Evolutionary conservation across 2,797 vertebrate species (phyloP).

Genomic region (Phaenicophaeus curvirostris): DNA sequence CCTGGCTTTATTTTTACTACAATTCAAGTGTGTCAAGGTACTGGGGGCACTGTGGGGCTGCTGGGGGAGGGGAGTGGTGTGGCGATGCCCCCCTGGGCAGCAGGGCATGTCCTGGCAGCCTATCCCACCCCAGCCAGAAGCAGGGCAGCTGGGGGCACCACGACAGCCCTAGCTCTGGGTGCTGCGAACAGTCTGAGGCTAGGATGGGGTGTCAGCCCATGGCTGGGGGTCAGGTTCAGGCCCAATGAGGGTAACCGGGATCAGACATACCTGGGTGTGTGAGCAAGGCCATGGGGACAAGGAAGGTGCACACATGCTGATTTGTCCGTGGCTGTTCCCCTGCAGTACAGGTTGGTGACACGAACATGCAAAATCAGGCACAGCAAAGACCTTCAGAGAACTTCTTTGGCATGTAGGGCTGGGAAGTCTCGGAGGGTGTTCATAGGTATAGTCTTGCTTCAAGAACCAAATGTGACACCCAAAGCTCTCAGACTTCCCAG

Average conservation of each 20-base stretch:
- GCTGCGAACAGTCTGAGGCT: background rate
- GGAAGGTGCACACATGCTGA: background rate
- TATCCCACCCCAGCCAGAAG: too few species aligned
- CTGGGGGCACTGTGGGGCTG: background rate
- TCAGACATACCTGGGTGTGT: background rate
- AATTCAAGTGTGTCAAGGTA: background rate
- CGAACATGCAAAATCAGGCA: rapidly evolving
- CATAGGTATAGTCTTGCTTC: rapidly evolving
- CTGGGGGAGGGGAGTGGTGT: too few species aligned
- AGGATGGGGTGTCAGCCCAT: rapidly evolving
- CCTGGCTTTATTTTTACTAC: background rate
- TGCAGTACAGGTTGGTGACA: rapidly evolving
- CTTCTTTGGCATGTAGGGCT: background rate
- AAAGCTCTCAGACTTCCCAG: background rate
- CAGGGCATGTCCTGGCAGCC: background rate
- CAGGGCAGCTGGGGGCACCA: rapidly evolving
- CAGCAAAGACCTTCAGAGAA: background rate
- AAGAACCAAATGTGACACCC: background rate
- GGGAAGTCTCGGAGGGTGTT: background rate
- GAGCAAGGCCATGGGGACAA: background rate
- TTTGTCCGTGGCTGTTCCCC: too few species aligned
- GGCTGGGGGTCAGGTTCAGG: background rate
- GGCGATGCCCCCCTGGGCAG: rapidly evolving
- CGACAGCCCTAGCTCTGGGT: too few species aligned
- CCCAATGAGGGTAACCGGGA: rapidly evolving